These are phyloP conservation scores for Lycaon pictus DNA, from an alignment of 2,113 vertebrate species.

Conservation along the genomic window DNA sequence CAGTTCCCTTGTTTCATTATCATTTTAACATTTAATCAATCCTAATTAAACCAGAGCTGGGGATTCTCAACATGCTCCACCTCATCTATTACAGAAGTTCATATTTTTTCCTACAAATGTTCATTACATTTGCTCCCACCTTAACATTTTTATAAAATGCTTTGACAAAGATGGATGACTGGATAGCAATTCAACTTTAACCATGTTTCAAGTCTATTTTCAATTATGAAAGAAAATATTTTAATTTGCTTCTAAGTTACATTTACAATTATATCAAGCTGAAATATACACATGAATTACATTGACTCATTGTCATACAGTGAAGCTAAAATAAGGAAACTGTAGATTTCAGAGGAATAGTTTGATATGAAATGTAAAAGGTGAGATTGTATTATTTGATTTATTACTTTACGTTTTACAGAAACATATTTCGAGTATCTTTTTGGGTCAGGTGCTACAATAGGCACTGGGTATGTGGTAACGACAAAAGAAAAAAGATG, in stretches of 20 bases:
- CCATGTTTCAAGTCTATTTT: background rate
- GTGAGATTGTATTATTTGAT: background rate
- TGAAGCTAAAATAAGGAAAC: background rate
- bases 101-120: constrained; percentile 35
- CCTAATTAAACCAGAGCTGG: constrained; percentile 66
- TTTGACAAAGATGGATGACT: constrained; percentile 31
- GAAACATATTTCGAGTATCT: background rate
- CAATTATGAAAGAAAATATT: constrained; percentile 20
- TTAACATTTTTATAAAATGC: constrained; percentile 50
- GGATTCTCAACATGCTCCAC: background rate
- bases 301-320: background rate
- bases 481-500: background rate
- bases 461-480: background rate
- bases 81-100: constrained; percentile 1
- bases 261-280: background rate
- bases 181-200: constrained; percentile 29
- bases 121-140: background rate
- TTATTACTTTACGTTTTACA: background rate
- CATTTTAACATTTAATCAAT: constrained; percentile 71
- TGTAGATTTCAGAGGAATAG: background rate
- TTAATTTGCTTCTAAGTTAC: background rate
- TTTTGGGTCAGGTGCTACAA: background rate
- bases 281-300: background rate
- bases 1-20: constrained; percentile 60
- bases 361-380: background rate